Percentiles rank a stretch among this genome's conserved stretches.
phyloP scores from a whole-genome alignment of 1,140 invertebrate genomes.

The Lepidurus couesii region DNA sequence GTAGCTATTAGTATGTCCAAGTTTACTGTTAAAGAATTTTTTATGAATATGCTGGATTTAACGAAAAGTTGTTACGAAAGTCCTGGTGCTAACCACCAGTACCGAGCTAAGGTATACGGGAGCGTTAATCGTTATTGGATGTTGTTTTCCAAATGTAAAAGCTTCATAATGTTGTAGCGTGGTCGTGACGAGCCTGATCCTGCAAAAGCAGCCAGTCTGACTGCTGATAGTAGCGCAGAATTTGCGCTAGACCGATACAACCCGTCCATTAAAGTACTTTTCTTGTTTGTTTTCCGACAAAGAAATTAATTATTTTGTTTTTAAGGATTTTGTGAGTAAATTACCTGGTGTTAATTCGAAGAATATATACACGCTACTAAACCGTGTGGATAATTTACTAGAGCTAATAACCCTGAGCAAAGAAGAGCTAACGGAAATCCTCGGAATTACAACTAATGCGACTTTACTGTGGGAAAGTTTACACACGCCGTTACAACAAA shows the following conservation, averaged over 20 bases:
- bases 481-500: neutral
- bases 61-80: too few relatives aligned
- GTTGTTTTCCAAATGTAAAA: neutral
- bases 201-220: slow-evolving; percentile 34
- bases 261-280: slow-evolving; percentile 53
- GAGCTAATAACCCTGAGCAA: slow-evolving; percentile 44
- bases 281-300: neutral
- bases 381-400: slow-evolving; percentile 66
- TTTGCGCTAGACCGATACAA: slow-evolving; percentile 56
- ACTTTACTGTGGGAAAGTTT: neutral
- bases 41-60: too few relatives aligned
- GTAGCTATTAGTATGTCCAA: neutral
- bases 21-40: too few relatives aligned
- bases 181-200: slow-evolving; percentile 34
- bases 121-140: neutral
- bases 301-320: neutral
- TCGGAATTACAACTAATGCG: neutral
- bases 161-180: slow-evolving; percentile 26
- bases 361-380: slow-evolving; percentile 72
- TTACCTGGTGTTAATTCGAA: slow-evolving; percentile 84
- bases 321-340: slow-evolving; percentile 75
- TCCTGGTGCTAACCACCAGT: too few relatives aligned
- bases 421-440: slow-evolving; percentile 39
- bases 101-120: neutral
- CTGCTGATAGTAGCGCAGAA: slow-evolving; percentile 38